Conservation (phyloP, 2,113 vertebrate genomes). For the Neodon shergylaensis region DNA sequence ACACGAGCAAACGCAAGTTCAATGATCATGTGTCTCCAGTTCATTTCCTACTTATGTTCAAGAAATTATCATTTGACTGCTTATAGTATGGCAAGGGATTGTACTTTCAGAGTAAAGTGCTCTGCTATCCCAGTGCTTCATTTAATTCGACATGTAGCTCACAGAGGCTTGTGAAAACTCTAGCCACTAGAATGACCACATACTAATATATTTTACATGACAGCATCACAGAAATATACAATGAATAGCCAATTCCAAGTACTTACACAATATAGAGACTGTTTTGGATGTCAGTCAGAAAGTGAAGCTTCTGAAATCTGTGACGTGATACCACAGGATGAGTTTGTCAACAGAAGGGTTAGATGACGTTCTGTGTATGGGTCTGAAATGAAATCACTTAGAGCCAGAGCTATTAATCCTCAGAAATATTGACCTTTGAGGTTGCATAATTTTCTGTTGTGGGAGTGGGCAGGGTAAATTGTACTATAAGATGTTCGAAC, state of each 20-base stretch:
- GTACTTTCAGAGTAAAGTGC: background rate
- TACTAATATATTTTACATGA: background rate
- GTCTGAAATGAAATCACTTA: background rate
- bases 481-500: fast-evolving
- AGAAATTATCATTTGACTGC: slow-evolving; percentile 20
- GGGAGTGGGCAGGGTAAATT: background rate
- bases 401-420: background rate
- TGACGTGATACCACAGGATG: background rate
- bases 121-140: background rate
- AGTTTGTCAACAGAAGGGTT: background rate
- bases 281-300: background rate
- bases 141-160: background rate
- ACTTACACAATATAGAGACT: background rate
- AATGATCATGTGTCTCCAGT: slow-evolving; percentile 7
- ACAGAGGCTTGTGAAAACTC: background rate
- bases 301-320: background rate
- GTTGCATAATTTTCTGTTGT: background rate
- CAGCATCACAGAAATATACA: background rate
- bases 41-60: slow-evolving; percentile 50
- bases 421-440: background rate
- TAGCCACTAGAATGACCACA: background rate
- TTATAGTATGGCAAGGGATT: background rate
- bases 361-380: background rate
- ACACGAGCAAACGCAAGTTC: background rate
- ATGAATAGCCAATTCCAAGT: background rate